A percentile compares a stretch with the other conserved stretches of the same genome.
These are phyloP conservation scores for Ctenopoma multispine DNA, from an alignment of 2,797 vertebrate species.

Conservation along the genomic window DNA sequence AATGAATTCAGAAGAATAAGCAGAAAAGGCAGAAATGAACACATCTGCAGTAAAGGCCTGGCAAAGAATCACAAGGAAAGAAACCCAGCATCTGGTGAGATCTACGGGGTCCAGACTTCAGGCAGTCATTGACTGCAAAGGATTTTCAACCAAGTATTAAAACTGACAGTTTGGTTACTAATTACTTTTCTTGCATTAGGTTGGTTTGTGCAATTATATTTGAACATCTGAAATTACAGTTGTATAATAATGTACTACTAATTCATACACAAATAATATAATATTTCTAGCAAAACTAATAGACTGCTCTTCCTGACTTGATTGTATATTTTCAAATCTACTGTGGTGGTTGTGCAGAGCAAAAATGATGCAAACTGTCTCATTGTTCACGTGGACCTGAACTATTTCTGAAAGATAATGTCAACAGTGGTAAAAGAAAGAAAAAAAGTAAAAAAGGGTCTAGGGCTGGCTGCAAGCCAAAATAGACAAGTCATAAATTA, in stretches of 20 bases:
- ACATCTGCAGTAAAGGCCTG: background rate
- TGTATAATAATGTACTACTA: too few relatives aligned
- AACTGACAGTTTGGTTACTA: background rate
- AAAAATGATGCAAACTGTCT: background rate
- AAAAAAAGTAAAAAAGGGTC: too few relatives aligned
- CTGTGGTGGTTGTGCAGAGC: background rate
- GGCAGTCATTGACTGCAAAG: conserved; percentile 33
- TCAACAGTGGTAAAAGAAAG: background rate
- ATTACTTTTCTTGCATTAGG: too few relatives aligned
- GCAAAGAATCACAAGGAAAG: background rate
- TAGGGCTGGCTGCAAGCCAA: background rate
- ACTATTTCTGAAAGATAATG: too few relatives aligned
- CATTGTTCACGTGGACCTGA: background rate
- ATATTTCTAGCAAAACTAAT: too few relatives aligned
- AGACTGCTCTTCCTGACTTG: too few relatives aligned
- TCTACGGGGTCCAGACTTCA: conserved; percentile 13
- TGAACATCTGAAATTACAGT: too few relatives aligned
- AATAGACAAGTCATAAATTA: too few relatives aligned
- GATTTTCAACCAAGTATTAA: conserved; percentile 50
- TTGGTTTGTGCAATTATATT: too few relatives aligned
- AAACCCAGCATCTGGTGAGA: background rate
- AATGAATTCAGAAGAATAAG: background rate
- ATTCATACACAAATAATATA: too few relatives aligned
- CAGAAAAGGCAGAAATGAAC: background rate
- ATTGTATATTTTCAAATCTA: too few relatives aligned